Base-by-base conservation (phyloP, 2,113 vertebrate species). In the Macaca nemestrina region DNA sequence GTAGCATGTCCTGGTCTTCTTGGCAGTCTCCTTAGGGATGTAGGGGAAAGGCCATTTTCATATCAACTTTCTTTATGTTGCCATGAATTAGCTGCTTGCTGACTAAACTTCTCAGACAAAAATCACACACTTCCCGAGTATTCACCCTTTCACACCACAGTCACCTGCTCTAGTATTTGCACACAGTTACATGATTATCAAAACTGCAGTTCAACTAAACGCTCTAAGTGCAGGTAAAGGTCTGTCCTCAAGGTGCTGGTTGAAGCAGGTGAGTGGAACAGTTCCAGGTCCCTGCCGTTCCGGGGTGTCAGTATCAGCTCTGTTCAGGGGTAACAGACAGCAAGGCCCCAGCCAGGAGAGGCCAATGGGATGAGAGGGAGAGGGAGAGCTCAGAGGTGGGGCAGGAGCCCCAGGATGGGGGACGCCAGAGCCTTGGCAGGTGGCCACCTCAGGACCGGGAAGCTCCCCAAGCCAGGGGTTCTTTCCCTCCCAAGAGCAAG, bases 241-340 rank as follows among this genome's bases (percentile, higher is more conserved):
- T 27, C 48, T 40, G 32, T 25, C 43, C 59, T 40, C 12, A 8
- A 8, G 35, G 64, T 67, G 27, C 52, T 27, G 0, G 8, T 1
- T 45, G 32, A 45, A 13, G 88, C 43, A 1, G 55, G 73, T 3
- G 2, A 8, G 16, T 23, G 50, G 8, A 14, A 20, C 5, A 2
- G 1, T 38, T 32, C 18, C 70, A 40, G n/a, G 20, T 3, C 3
- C 75, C 14, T 3, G 3, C 25, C 27, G 16, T 13, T n/a, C 14
- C 20, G 6, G 7, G 22, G 3, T 22, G 2, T 6, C 27, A 17
- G 22, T 1, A 0, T n/a, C 50, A 52, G 16, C 52, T 52, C 52
- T 35, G 40, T 27, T 43, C 13, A 72, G 43, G 3, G 38, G 40
- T 10, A 13, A 25, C 40, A 30, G 12, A 10, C n/a, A 17, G 1